Base-by-base conservation (phyloP, 2,797 vertebrate species). In the Hipposideros larvatus region DNA sequence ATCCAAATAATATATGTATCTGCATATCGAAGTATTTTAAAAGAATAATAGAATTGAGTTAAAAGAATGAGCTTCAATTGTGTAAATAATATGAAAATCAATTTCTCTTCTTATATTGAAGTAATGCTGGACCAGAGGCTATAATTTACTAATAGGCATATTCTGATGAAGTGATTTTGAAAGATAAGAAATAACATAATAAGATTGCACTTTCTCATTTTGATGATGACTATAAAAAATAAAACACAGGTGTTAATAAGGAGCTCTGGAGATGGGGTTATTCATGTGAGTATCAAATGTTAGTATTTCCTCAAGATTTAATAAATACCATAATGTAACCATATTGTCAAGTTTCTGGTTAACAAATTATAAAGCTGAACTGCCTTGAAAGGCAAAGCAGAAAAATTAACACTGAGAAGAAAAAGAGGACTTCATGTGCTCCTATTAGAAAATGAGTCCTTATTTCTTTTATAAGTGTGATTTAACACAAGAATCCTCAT, bases 111-210 rank as follows among this genome's bases (percentile, higher is more conserved):
- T 65, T 65, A 55, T 34, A 74, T 10, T 21, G 5, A 57, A 86
- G 1, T 4, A 65, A 26, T 48, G 11, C 26, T 4, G 61, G 51
- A 31, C 16, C 15, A 66, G 34, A 34, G 51, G 68, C 18, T 3
- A 1, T 43, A 70, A 70, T 77, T 75, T 59, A 8, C 7, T 18
- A 43, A 61, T 11, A 70, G n/a, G 14, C 34, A 46, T 73, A 77
- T 73, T 92, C 82, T 95, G 48, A 19, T 48, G 41, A 87, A 41
- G 7, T 26, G 7, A 41, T 82, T 84, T 97, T 97, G 14, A 57
- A 93, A 82, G 31, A 46, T 11, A 37, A 19, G 13, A 34, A 85
- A 55, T 46, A 0, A 68, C 19, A 6, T 4, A 1, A 78, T 34
- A 26, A 0, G 10, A 55, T 24, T 57, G 61, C 0, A 51, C 0